Percentiles rank a stretch among this genome's conserved stretches.
These are phyloP conservation scores for Cossypha caffra DNA, from an alignment of 2,797 vertebrate species.

Conservation along the genomic window DNA sequence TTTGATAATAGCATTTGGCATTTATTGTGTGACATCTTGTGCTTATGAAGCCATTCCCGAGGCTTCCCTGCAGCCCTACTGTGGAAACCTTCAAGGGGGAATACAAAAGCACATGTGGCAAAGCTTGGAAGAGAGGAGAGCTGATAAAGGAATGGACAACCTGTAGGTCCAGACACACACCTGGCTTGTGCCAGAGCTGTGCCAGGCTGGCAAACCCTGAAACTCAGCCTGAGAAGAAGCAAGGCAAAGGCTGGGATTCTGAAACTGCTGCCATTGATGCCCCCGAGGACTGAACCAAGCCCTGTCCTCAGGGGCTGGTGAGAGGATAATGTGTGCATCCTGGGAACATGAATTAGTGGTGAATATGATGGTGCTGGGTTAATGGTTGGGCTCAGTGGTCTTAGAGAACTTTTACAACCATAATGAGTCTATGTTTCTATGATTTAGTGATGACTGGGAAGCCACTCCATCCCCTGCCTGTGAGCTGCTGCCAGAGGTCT, in stretches of 20 bases:
- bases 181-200: not conserved
- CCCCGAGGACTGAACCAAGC: rapidly evolving
- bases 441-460: not conserved
- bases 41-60: not conserved
- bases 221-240: not conserved
- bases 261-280: not conserved
- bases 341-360: not conserved
- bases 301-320: not conserved
- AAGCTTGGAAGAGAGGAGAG: not conserved
- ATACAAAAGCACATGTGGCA: not conserved
- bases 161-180: not conserved
- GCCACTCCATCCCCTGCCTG: not conserved
- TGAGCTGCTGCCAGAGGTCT: not conserved
- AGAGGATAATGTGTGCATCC: not conserved
- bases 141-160: not conserved
- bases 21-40: not conserved
- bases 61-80: not conserved
- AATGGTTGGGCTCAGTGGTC: not conserved
- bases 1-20: not conserved
- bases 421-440: not conserved
- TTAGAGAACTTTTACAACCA: not conserved
- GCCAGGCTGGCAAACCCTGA: not conserved
- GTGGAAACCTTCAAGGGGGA: not conserved
- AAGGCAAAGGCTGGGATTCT: not conserved
- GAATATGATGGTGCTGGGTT: not conserved